phyloP scores from a whole-genome alignment of 2,888 invertebrate genomes.

The Ptychoptera contaminata region DNA sequence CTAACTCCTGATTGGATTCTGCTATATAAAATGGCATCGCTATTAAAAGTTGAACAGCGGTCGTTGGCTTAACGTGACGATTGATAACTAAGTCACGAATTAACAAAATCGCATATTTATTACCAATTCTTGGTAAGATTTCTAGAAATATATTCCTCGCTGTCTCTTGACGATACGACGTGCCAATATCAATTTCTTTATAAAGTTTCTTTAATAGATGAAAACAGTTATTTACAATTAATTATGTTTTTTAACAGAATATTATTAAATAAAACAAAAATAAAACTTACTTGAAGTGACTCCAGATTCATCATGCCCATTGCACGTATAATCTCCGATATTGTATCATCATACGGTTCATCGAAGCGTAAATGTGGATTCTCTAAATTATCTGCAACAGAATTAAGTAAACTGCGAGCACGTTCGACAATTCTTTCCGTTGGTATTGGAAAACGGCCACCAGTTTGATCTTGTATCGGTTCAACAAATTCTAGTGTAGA shows the following conservation, averaged over 20 bases:
- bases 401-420: constrained; percentile 22
- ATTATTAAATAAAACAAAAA: too few relatives aligned
- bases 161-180: constrained; percentile 59
- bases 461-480: constrained; percentile 26
- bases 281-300: constrained; percentile 16
- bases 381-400: constrained; percentile 28
- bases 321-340: constrained; percentile 27
- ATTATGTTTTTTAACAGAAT: too few relatives aligned
- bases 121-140: constrained; percentile 51
- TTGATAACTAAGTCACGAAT: constrained; percentile 46
- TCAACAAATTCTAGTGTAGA: constrained; percentile 22
- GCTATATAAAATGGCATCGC: constrained; percentile 56
- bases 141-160: constrained; percentile 57
- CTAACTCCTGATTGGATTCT: constrained; percentile 34
- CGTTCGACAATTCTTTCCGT: constrained; percentile 23
- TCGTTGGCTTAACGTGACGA: constrained; percentile 44
- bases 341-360: constrained; percentile 28
- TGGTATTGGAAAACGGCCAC: constrained; percentile 26
- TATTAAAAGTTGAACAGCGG: constrained; percentile 45
- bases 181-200: constrained; percentile 44
- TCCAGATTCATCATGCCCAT: constrained; percentile 27
- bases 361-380: constrained; percentile 25
- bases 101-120: constrained; percentile 45
- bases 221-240: too few relatives aligned
- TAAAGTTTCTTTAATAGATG: constrained; percentile 33